Evolutionary conservation across 2,797 vertebrate genomes (phyloP), one percentile per base, ranked within the genome.

Genomic region (Heterohyrax brucei): DNA sequence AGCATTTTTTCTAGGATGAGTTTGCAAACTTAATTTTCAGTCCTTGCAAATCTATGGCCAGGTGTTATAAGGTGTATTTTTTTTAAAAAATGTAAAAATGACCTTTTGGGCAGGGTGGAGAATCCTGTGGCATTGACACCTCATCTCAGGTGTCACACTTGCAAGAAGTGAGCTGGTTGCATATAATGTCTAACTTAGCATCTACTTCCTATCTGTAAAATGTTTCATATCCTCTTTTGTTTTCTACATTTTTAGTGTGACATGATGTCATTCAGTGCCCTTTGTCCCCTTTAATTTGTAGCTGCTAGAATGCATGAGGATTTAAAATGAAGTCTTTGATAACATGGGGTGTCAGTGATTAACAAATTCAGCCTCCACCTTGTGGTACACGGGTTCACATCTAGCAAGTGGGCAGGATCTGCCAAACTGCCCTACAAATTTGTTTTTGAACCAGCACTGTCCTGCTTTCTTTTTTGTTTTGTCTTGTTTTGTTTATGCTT

Each of bases 401-500:
- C 0, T 68, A 33, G n/a, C 14, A 66, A 50, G 59, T 75, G 4
- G 8, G 22, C 2, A 75, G 2, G 4, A 16, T 48, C n/a, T 30
- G 22, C 8, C 44, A 19, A 48, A 59, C 1, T n/a, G 0, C 44
- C 21, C 30, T 39, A 33, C 19, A 76, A 70, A 56, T 62, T 12
- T 66, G 59, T 82, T 94, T 95, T 94, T 70, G 46, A 86, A 62
- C 7, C 46, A 90, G 5, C 7, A 30, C 64, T 50, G 12, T 76
- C n/a, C 13, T 87, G 4, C 7, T 39, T 91, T 93, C 77, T 28
- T 92, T 33, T 53, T 64, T 90, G 53, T 3, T 73, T 39, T 73
- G 18, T 5, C 33, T 80, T 75, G 64, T 90, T 56, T 90, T 88
- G 21, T 83, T 73, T 95, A 66, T 76, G 28, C 30, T 95, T 95